Conservation (phyloP, 1,140 invertebrate species). For the Philopotamus ludificatus region DNA sequence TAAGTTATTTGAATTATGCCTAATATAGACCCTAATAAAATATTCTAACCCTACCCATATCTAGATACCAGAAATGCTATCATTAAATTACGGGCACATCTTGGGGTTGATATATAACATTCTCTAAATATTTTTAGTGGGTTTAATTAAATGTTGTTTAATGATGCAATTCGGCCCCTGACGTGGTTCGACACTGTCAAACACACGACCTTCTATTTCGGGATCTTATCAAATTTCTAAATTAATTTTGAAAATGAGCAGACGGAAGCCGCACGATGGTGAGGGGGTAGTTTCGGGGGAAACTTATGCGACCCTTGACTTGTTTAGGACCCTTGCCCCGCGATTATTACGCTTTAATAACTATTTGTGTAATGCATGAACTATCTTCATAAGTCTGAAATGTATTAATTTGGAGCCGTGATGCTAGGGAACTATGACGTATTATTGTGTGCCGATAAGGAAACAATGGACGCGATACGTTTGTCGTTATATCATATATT, state of each 20-base stretch:
- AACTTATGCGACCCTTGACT: neutral
- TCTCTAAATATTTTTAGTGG: too few species aligned
- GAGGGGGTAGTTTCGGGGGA: neutral
- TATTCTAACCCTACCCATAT: too few species aligned
- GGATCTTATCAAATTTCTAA: neutral
- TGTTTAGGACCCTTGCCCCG: neutral
- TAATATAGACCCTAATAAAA: too few species aligned
- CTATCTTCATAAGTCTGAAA: neutral
- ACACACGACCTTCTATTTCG: neutral
- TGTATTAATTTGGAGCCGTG: neutral
- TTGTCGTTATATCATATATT: too few species aligned
- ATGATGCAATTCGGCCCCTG: too few species aligned
- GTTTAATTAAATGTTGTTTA: too few species aligned
- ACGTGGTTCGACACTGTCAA: too few species aligned
- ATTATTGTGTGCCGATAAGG: neutral
- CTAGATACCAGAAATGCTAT: neutral
- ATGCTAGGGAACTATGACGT: neutral
- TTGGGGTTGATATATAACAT: neutral
- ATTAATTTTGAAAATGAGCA: slow-evolving; percentile 13
- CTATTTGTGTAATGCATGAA: slow-evolving; percentile 20
- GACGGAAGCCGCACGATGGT: neutral
- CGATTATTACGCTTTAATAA: slow-evolving; percentile 19
- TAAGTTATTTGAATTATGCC: too few species aligned
- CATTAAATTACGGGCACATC: neutral
- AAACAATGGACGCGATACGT: neutral